Evolutionary conservation across 2,113 vertebrate species (phyloP).

Genomic region (Pelodiscus sinensis): DNA sequence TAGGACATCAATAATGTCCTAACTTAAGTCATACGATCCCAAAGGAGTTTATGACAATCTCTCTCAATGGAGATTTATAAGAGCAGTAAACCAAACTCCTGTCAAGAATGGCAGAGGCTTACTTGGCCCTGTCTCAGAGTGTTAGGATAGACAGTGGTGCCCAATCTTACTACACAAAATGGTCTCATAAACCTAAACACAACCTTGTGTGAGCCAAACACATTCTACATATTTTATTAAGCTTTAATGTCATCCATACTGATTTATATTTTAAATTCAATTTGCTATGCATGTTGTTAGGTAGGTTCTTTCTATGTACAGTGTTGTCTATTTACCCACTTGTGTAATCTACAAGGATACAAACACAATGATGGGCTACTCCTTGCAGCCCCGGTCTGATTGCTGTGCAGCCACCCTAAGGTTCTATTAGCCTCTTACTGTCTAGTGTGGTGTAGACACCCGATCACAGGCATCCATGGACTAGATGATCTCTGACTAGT

Average conservation of each 20-base stretch:
- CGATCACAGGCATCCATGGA: neutral
- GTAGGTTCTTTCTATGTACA: neutral
- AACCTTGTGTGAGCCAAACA: neutral
- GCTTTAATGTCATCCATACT: neutral
- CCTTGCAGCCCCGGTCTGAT: no score
- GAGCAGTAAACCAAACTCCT: neutral
- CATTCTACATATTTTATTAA: neutral
- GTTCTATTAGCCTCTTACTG: no score
- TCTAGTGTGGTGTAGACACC: no score
- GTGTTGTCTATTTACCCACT: neutral
- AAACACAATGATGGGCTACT: neutral
- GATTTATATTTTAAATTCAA: neutral
- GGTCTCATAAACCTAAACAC: neutral
- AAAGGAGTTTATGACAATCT: neutral
- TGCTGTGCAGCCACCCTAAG: no score
- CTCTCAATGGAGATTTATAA: neutral
- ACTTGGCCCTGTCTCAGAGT: neutral
- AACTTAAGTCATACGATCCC: neutral
- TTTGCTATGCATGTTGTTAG: neutral
- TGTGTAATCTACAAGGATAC: neutral
- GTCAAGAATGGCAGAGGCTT: neutral
- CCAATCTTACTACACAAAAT: neutral
- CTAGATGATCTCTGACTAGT: neutral
- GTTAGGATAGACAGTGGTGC: neutral
- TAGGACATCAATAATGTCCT: neutral